phyloP scores from a whole-genome alignment of 1,140 invertebrate genomes.

The Lordiphosa clarofinis region DNA sequence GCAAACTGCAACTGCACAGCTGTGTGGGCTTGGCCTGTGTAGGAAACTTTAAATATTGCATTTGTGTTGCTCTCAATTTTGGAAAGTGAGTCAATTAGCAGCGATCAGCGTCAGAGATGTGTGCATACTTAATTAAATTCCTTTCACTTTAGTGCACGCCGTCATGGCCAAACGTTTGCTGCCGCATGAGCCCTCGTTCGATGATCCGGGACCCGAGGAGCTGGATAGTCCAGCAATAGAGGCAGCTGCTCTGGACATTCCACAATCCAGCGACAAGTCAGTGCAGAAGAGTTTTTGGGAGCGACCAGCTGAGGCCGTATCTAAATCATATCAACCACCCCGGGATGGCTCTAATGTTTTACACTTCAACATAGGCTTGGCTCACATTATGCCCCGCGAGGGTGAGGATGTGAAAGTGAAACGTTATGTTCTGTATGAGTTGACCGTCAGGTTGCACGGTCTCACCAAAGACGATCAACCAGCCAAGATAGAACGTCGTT shows the following conservation, averaged over 20 bases:
- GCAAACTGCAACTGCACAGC: slow-evolving; percentile 17
- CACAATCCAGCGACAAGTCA: slow-evolving; percentile 28
- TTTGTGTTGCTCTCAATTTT: slow-evolving; percentile 2
- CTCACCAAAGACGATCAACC: slow-evolving; percentile 81
- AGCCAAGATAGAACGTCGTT: slow-evolving; percentile 85
- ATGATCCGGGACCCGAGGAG: slow-evolving; percentile 59
- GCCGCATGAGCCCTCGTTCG: slow-evolving; percentile 53
- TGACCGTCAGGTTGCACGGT: slow-evolving; percentile 82
- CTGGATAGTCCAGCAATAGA: slow-evolving; percentile 74
- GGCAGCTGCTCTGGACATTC: slow-evolving; percentile 60
- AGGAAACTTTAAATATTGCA: too few relatives aligned
- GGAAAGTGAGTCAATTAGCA: slow-evolving; percentile 38
- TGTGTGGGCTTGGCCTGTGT: neutral
- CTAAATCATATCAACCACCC: slow-evolving; percentile 27
- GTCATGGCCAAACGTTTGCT: slow-evolving; percentile 66
- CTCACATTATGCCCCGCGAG: slow-evolving; percentile 78
- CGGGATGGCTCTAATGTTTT: slow-evolving; percentile 55
- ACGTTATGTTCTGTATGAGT: slow-evolving; percentile 84
- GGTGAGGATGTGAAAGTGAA: slow-evolving; percentile 81
- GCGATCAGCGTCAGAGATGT: neutral
- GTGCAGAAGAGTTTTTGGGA: slow-evolving; percentile 63
- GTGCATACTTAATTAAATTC: neutral
- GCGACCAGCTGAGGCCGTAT: slow-evolving; percentile 13
- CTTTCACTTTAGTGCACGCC: slow-evolving; percentile 54
- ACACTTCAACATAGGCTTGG: slow-evolving; percentile 81